Conservation (phyloP, 2,113 vertebrate species). For the Chaetodon trifascialis region DNA sequence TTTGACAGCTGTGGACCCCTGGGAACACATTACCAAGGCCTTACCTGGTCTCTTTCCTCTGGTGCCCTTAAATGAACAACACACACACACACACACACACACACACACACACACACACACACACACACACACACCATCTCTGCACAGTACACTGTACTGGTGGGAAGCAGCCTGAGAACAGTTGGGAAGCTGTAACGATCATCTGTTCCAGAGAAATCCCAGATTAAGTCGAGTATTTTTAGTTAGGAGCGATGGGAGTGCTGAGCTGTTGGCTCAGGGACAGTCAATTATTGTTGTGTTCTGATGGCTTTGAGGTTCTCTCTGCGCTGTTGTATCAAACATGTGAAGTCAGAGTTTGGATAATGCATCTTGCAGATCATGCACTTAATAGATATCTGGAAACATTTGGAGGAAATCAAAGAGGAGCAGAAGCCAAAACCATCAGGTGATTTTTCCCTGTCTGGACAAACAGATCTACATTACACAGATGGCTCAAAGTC, state of each 20-base stretch:
- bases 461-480: slow-evolving; percentile 17
- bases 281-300: slow-evolving; percentile 32
- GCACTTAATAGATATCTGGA: slow-evolving; percentile 12
- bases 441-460: slow-evolving; percentile 38
- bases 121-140: slow-evolving; percentile 12
- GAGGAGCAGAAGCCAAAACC: slow-evolving; percentile 2
- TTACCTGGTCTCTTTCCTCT: slow-evolving; percentile 60
- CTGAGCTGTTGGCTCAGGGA: slow-evolving; percentile 12
- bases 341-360: background rate
- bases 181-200: slow-evolving; percentile 42
- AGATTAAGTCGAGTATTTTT: slow-evolving; percentile 50
- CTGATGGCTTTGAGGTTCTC: slow-evolving; percentile 18
- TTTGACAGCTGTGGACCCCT: slow-evolving; percentile 65
- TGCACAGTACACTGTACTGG: background rate
- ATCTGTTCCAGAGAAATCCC: slow-evolving; percentile 56
- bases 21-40: slow-evolving; percentile 52
- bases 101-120: slow-evolving; percentile 25
- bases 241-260: slow-evolving; percentile 28
- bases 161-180: slow-evolving; percentile 60
- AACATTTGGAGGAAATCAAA: slow-evolving; percentile 29
- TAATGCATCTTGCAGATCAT: slow-evolving; percentile 25
- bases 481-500: slow-evolving; percentile 29
- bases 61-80: slow-evolving; percentile 7
- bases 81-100: slow-evolving; percentile 25
- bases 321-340: slow-evolving; percentile 5